Evolutionary conservation across 1,140 invertebrate species (phyloP), one percentile per base, ranked within the genome.

Genomic region (Tetragonula clypearis): DNA sequence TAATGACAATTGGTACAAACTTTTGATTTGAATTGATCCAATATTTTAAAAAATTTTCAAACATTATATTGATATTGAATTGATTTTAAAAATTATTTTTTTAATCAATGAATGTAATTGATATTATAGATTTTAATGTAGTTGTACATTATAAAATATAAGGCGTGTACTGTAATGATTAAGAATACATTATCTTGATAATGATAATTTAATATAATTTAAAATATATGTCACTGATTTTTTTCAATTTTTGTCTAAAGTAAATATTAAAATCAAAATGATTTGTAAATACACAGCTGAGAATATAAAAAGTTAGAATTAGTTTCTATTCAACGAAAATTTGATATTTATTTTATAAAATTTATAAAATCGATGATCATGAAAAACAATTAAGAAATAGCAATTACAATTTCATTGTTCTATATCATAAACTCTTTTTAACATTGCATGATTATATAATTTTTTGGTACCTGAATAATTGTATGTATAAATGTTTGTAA

Each of bases 401-500:
- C 35, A 69, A 15, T 19, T 83, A 72, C 58, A 35, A 56, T 66
- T 65, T 82, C n/a, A 74, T 30, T 71, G 62, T 41, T 68, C 17
- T 19, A 66, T 86, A 56, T 76, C 82, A 77, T 62, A 66, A 65
- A 35, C 65, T 86, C 49, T 56, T 66, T 55, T 82, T 73, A 82
- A 69, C 26, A 81, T 87, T 88, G 30, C 53, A 81, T 26, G 65
- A 85, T 58, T 87, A 85, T 17, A 68, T 69, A 79, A 74, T 79
- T 35, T 60, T 81, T 68, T 65, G 60, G 81, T 60, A 35, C 17
- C 41, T 74, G 56, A 72, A 75, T 86, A 87, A 15, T 75, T 83
- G 73, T 78, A 81, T 87, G 72, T 78, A 82, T 82, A 85, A 83
- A 79, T 88, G 53, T 41, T 86, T 87, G 75, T 68, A 88, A 86